These are phyloP conservation scores for Myanophis thanlyinensis DNA, from an alignment of 2,113 vertebrate genomes.

Conservation along the genomic window DNA sequence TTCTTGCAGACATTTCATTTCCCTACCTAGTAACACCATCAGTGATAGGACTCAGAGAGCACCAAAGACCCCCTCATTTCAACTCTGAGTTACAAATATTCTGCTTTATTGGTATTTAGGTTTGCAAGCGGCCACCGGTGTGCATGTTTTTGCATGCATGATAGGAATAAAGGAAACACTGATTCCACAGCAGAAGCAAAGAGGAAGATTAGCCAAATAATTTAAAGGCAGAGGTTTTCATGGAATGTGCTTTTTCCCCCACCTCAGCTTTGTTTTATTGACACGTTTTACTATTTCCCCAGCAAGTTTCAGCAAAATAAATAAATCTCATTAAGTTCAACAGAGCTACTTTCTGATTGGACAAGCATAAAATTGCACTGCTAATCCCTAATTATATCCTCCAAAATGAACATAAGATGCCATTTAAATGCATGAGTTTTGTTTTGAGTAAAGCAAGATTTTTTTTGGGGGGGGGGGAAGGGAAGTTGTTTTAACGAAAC, in stretches of 20 bases:
- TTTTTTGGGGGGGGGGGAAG: background rate
- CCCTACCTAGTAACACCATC: no score
- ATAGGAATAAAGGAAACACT: background rate
- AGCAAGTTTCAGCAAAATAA: background rate
- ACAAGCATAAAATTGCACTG: background rate
- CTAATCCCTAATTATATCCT: background rate
- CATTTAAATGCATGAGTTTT: background rate
- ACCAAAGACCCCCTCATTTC: no score
- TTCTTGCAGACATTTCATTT: no score
- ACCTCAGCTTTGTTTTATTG: background rate
- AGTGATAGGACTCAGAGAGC: no score
- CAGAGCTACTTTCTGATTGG: background rate
- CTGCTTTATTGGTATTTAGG: background rate
- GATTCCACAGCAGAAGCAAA: background rate
- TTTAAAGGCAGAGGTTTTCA: background rate
- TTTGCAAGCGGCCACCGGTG: background rate
- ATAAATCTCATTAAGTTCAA: background rate
- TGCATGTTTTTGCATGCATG: background rate
- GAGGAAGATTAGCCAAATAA: background rate
- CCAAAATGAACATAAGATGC: background rate
- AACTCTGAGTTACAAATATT: no score
- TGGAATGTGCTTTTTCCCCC: background rate
- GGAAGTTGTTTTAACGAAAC: background rate
- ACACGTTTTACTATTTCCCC: background rate
- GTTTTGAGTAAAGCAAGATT: background rate